phyloP scores from a whole-genome alignment of 2,888 invertebrate species.

The Eudasyphora cyanicolor region DNA sequence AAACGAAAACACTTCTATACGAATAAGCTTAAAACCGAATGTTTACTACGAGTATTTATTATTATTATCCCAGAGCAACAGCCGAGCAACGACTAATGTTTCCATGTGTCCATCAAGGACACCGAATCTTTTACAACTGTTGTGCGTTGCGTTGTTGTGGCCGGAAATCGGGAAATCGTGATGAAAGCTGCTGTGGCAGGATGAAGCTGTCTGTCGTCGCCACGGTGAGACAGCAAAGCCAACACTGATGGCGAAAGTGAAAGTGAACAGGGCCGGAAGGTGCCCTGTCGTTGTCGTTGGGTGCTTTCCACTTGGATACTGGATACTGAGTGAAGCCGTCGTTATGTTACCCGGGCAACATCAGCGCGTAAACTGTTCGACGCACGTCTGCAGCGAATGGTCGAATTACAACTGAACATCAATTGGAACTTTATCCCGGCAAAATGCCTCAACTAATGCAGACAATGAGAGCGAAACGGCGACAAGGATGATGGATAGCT shows the following conservation, averaged over 20 bases:
- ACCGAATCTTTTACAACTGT: constrained; percentile 53
- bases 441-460: constrained; percentile 77
- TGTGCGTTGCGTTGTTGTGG: constrained; percentile 67
- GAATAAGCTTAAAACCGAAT: constrained; percentile 45
- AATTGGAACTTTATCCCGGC: constrained; percentile 80
- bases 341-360: constrained; percentile 58
- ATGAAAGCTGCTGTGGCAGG: constrained; percentile 38
- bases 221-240: constrained; percentile 67
- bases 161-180: constrained; percentile 62
- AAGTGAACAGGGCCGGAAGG: constrained; percentile 72
- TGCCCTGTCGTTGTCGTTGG: constrained; percentile 33
- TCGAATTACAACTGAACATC: constrained; percentile 81
- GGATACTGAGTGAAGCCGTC: too few species aligned
- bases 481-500: constrained; percentile 43
- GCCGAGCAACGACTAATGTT: constrained; percentile 49
- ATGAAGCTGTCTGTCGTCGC: constrained; percentile 42
- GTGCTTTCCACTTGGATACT: constrained; percentile 43
- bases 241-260: constrained; percentile 71
- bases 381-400: constrained; percentile 76
- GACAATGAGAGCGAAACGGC: constrained; percentile 51
- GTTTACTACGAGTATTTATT: too few species aligned
- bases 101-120: constrained; percentile 58
- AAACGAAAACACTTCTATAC: too few species aligned
- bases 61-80: too few species aligned
- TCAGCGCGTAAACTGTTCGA: constrained; percentile 64